These are phyloP conservation scores for Callorhinus ursinus DNA, from an alignment of 2,113 vertebrate genomes.

Conservation along the genomic window DNA sequence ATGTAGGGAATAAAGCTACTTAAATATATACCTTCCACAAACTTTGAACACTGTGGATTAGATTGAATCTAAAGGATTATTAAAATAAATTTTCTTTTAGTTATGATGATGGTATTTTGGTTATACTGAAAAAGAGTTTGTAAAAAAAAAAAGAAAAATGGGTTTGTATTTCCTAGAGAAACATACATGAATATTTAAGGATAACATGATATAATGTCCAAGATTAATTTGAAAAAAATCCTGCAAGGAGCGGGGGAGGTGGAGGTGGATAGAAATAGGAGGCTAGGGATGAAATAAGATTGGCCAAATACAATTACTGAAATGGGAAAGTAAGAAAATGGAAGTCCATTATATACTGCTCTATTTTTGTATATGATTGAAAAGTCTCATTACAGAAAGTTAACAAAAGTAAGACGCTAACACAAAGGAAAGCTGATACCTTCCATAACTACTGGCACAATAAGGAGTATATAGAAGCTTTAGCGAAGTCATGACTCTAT, in stretches of 20 bases:
- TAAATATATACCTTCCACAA: neutral
- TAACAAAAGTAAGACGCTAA: neutral
- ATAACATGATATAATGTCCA: neutral
- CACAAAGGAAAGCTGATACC: neutral
- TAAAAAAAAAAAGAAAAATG: neutral
- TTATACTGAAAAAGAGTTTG: neutral
- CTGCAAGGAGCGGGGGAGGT: neutral
- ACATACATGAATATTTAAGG: neutral
- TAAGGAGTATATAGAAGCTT: neutral
- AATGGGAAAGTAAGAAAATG: neutral
- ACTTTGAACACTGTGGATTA: neutral
- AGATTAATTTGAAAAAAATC: constrained; percentile 14
- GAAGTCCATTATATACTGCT: neutral
- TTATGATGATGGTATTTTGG: neutral
- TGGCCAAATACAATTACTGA: neutral
- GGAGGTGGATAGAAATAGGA: neutral
- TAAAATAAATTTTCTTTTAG: neutral
- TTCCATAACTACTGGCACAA: neutral
- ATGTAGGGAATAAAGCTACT: neutral
- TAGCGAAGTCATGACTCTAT: neutral
- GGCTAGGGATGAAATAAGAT: neutral
- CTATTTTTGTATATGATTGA: neutral
- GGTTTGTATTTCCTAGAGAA: neutral
- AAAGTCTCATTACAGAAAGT: neutral
- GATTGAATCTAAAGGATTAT: neutral